phyloP scores from a whole-genome alignment of 2,888 invertebrate species.

The Tetheella fluctuosa region DNA sequence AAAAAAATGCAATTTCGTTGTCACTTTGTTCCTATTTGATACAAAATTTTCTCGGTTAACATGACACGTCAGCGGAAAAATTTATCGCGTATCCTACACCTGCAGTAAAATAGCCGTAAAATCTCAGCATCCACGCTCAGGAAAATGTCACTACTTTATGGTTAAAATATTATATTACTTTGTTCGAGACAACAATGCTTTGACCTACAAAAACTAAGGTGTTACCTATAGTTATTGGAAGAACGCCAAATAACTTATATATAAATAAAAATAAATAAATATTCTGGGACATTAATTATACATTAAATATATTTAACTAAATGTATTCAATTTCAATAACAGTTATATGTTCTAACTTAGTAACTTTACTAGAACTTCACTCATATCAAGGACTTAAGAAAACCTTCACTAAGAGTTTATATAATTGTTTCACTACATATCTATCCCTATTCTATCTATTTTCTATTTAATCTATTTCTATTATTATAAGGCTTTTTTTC shows the following conservation, averaged over 20 bases:
- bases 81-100: constrained; percentile 39
- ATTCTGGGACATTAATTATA: too few relatives aligned
- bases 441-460: too few relatives aligned
- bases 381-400: background rate
- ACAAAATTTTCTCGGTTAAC: constrained; percentile 12
- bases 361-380: background rate
- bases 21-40: constrained; percentile 11
- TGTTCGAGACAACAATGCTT: constrained; percentile 30
- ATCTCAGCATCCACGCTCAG: constrained; percentile 25
- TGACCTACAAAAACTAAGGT: constrained; percentile 23
- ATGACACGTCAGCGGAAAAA: constrained; percentile 32
- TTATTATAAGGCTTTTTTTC: too few relatives aligned
- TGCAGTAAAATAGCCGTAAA: constrained; percentile 49
- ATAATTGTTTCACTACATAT: background rate
- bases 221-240: constrained; percentile 19
- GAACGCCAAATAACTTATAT: constrained; percentile 22
- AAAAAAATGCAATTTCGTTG: constrained; percentile 4
- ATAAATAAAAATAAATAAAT: too few relatives aligned
- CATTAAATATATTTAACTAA: constrained; percentile 8
- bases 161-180: constrained; percentile 40
- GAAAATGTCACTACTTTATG: constrained; percentile 37
- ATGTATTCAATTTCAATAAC: background rate
- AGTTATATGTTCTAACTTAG: background rate
- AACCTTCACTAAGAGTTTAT: background rate
- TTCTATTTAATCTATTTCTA: too few relatives aligned